Evolutionary conservation across 2,113 vertebrate species (phyloP), one percentile per base, ranked within the genome.

Genomic region (Charina bottae): DNA sequence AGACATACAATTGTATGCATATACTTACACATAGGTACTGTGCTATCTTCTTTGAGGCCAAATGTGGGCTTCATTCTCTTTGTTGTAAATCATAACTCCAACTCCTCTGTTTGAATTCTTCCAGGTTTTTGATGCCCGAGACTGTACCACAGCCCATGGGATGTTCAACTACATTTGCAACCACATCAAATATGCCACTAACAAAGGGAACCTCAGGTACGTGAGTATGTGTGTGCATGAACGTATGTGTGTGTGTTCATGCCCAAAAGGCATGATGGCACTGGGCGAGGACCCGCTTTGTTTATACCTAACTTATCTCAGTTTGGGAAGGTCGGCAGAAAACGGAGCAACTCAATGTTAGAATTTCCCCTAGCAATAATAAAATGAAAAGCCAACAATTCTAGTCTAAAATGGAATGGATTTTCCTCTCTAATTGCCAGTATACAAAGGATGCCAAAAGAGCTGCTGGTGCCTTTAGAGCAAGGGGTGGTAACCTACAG

Each of bases 141-240:
- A 99, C 97, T 99, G 99, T 96, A 98, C 99, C 93, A 99, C 98
- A 0, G 99, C 99, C 89, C 99, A 99, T 0, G 99, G 99, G 90
- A 99, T 99, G 99, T 99, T 99, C 97, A 99, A 99, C 95, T 99
- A 99, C 93, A 99, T 99, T 96, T 99, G 99, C 94, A 99, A 99
- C 96, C 99, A 99, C 96, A 98, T 99, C 96, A 99, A 99, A 95
- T 99, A 99, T 0, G 99, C 99, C 95, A 99, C 99, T 95, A 99
- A 99, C 98, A 99, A 99, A 97, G 99, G 99, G 23, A 99, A 99
- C 95, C 98, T 99, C 97, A 98, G 99, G 99, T 91, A 72, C 23
- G 2, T 15, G 9, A 8, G 42, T 49, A 0, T 60, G n/a, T 24
- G 42, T 15, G 7, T 1, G 21, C 24, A 0, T n/a, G n/a, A n/a